Base-by-base conservation (phyloP, 2,113 vertebrate genomes). In the Chrysochloris asiatica region DNA sequence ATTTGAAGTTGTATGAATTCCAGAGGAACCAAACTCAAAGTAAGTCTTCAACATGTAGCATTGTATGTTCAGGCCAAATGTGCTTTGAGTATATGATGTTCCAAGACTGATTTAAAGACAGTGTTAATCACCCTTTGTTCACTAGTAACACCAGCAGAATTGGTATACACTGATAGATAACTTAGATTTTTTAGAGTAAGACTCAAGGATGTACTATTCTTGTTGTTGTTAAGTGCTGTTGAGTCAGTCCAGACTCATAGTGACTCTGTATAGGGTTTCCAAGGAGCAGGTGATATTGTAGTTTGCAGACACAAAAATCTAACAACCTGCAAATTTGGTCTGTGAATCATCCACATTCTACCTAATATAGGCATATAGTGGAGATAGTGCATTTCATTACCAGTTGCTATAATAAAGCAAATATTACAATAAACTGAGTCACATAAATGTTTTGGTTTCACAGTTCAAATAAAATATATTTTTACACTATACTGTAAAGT, bases 1-100 rank as follows among this genome's bases (percentile, higher is more conserved):
- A 89, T 89, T 83, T 87, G 83, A 89, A 90, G 28, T 38, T 93
- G 47, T 41, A 21, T 67, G 91, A 54, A 80, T 83, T 93, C 21
- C 47, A 88, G 82, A 93, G 6, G 48, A 85, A 45, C 1, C 10
- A 87, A 79, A 41, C 12, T 88, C 69, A 92, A 92, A 92, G 54
- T 28, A 82, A 76, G 81, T 43, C 14, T 75, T 76, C n/a, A 88
- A 48, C 26, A 72, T 52, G 17, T n/a, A n/a, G 17, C 45, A 36
- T 85, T 94, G 38, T 79, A 56, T 72, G 11, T 82, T 89, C 30
- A 83, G 38, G 24, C 8, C 83, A 36, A 92, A 45, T 84, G 36
- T 83, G 3, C 2, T 71, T 76, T 48, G 50, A 24, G 83, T 22
- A 67, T 48, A 54, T 45, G 16, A 65, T 82, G 4, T 61, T 7